phyloP scores from a whole-genome alignment of 1,140 invertebrate genomes.

The Chrysomallon squamiferum region DNA sequence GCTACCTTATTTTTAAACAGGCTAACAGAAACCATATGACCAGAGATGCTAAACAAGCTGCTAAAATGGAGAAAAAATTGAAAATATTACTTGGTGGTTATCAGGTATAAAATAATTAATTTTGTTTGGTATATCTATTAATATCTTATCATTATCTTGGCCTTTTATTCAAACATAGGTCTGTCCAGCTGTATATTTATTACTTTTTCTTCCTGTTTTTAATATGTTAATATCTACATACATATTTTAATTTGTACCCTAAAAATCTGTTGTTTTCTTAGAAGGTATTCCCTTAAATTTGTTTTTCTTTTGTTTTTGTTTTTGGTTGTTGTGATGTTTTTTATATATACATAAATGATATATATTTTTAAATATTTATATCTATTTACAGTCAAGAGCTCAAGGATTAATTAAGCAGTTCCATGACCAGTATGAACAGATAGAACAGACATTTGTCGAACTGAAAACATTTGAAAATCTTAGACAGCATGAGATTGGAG shows the following conservation, averaged over 20 bases:
- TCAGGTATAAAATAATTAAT: slow-evolving; percentile 71
- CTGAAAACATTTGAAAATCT: slow-evolving; percentile 92
- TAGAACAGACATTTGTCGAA: slow-evolving; percentile 88
- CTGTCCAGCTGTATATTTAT: too few species aligned
- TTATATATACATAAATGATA: too few species aligned
- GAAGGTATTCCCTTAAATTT: too few species aligned
- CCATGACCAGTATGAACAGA: slow-evolving; percentile 85
- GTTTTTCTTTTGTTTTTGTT: too few species aligned
- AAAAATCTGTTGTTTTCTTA: too few species aligned
- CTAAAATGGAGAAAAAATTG: slow-evolving; percentile 97
- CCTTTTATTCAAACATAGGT: too few species aligned
- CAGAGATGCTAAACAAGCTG: slow-evolving; percentile 92
- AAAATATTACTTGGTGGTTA: slow-evolving; percentile 93
- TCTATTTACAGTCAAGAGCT: slow-evolving; percentile 71
- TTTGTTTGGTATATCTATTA: not conserved
- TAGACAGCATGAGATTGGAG: slow-evolving; percentile 86
- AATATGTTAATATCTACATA: too few species aligned
- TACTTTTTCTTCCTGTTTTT: too few species aligned
- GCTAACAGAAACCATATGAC: slow-evolving; percentile 94
- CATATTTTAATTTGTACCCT: too few species aligned
- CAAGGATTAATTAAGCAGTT: slow-evolving; percentile 91
- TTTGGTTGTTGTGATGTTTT: too few species aligned
- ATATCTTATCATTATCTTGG: too few species aligned
- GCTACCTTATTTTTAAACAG: slow-evolving; percentile 34
- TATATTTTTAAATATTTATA: too few species aligned